A percentile compares a stretch with the other conserved stretches of the same genome.
Conservation (phyloP, 2,888 invertebrate genomes). For the Trichacis sp. region DNA sequence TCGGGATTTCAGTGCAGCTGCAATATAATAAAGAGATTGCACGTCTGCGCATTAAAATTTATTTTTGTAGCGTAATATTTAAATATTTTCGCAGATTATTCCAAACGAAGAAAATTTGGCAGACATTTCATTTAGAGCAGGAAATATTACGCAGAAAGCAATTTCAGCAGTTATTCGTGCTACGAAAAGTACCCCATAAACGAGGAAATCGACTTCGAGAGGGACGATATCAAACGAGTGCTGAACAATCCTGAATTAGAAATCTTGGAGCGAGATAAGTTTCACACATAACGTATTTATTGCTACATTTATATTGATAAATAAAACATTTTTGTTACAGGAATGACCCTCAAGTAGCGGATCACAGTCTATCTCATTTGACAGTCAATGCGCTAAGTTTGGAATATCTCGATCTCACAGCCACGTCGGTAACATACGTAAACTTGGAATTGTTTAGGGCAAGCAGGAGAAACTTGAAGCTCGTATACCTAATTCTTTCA, state of each 20-base stretch:
- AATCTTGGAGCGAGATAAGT: conserved; percentile 61
- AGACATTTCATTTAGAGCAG: conserved; percentile 17
- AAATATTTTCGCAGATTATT: conserved; percentile 41
- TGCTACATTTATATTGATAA: no score
- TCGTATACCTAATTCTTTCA: conserved; percentile 51
- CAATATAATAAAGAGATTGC: no score
- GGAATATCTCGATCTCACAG: conserved; percentile 75
- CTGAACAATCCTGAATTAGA: conserved; percentile 62
- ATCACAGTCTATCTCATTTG: conserved; percentile 74
- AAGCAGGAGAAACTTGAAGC: conserved; percentile 71
- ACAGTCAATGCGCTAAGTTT: conserved; percentile 74
- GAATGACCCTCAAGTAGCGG: conserved; percentile 75
- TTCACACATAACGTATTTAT: no score
- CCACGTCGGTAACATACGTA: conserved; percentile 74
- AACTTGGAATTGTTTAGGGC: conserved; percentile 75
- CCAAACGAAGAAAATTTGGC: conserved; percentile 41
- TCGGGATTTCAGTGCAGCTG: no score
- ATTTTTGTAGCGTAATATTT: no score
- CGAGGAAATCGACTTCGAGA: conserved; percentile 48
- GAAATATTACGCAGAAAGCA: conserved; percentile 58
- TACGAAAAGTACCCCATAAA: conserved; percentile 54
- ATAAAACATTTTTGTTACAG: conserved; percentile 62
- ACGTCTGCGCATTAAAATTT: no score
- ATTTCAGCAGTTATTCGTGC: conserved; percentile 56
- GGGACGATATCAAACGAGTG: conserved; percentile 52